Percentiles rank a stretch among this genome's conserved stretches.
Conservation (phyloP, 64 coral and sea anemone species). For the Hydrozoanthus tunicans region DNA sequence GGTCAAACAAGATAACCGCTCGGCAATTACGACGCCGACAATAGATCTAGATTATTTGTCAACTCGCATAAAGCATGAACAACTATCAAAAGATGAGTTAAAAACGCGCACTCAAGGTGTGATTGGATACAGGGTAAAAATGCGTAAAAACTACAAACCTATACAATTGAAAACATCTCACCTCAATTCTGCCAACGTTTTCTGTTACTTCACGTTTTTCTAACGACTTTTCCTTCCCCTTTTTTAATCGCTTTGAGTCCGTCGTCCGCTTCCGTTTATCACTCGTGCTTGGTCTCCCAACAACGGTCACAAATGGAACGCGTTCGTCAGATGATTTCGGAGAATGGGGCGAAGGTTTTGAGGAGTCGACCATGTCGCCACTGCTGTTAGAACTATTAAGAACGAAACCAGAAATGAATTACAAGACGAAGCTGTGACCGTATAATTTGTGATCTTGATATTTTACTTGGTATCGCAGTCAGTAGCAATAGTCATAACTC, state of each 20-base stretch:
- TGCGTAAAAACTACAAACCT: no score
- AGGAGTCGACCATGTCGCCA: not conserved
- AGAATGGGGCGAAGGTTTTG: not conserved
- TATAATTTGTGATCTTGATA: no score
- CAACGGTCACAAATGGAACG: constrained; percentile 6
- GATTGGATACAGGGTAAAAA: no score
- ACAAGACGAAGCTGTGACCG: no score
- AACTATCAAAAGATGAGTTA: no score
- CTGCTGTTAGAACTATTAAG: not conserved
- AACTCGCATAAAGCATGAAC: no score
- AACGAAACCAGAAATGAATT: not conserved
- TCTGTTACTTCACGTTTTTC: not conserved
- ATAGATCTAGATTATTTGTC: no score
- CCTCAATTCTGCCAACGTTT: not conserved
- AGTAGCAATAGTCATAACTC: no score
- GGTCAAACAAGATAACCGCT: no score
- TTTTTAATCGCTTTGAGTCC: not conserved
- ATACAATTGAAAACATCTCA: not conserved
- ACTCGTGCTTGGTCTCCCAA: not conserved
- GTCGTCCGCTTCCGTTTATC: not conserved
- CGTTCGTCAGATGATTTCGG: not conserved
- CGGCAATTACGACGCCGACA: no score
- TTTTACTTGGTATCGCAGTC: no score
- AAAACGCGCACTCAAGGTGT: no score
- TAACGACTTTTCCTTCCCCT: not conserved